A percentile compares a stretch with the other conserved stretches of the same genome.
Evolutionary conservation across 2,113 vertebrate species (phyloP).

Genomic region (Toxostoma redivivum): DNA sequence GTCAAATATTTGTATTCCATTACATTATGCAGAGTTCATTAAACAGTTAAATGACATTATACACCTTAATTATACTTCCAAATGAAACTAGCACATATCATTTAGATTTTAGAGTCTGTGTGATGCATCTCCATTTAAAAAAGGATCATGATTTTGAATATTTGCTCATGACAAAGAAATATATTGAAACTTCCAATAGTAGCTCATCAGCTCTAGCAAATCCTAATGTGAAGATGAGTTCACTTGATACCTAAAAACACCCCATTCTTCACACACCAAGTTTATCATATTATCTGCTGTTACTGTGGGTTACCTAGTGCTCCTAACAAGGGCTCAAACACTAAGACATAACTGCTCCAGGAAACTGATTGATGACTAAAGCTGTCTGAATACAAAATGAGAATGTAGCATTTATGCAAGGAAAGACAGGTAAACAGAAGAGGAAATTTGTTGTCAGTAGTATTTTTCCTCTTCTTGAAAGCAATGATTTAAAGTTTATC

Average conservation of each 20-base stretch:
- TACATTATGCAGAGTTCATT: conserved; percentile 70
- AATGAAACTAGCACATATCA: conserved; percentile 63
- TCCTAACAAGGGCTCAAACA: background rate
- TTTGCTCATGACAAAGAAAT: background rate
- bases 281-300: background rate
- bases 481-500: background rate
- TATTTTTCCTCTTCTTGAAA: background rate
- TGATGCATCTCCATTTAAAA: conserved; percentile 46
- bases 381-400: background rate
- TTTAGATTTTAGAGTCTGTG: conserved; percentile 47
- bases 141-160: conserved; percentile 17
- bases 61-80: conserved; percentile 69
- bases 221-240: background rate
- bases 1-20: conserved; percentile 80
- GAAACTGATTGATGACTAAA: background rate
- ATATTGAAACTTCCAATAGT: background rate
- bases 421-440: background rate
- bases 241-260: background rate
- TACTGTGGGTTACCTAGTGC: background rate
- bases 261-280: background rate
- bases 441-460: background rate
- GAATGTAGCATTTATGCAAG: background rate
- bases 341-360: background rate
- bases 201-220: background rate
- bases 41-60: conserved; percentile 76